Evolutionary conservation across 2,888 invertebrate genomes (phyloP).

Genomic region (Conus canariensis): DNA sequence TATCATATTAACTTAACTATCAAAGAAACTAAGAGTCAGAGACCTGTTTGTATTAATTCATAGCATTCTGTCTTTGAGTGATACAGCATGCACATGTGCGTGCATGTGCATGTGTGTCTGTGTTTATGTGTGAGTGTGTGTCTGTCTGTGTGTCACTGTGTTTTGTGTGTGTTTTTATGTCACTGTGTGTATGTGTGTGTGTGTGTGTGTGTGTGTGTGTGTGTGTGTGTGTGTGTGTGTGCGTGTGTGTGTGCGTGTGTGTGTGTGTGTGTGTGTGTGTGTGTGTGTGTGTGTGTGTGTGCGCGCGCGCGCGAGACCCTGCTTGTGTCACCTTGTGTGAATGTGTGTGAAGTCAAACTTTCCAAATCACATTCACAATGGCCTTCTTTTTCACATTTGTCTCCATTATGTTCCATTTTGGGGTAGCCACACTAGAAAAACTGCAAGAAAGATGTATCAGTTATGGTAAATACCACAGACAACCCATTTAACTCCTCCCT

Average conservation of each 20-base stretch:
- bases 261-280: neutral
- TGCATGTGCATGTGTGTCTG: neutral
- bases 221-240: neutral
- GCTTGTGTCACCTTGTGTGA: neutral
- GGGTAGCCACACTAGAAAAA: too few relatives aligned
- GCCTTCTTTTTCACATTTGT: too few relatives aligned
- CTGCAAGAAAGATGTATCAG: too few relatives aligned
- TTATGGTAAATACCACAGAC: too few relatives aligned
- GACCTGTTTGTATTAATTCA: too few relatives aligned
- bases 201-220: neutral
- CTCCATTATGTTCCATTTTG: too few relatives aligned
- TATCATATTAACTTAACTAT: too few relatives aligned
- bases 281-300: neutral
- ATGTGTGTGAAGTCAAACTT: neutral
- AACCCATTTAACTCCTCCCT: too few relatives aligned
- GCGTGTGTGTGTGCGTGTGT: neutral
- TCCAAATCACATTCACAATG: too few relatives aligned
- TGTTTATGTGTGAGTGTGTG: conserved; percentile 1
- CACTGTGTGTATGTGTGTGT: neutral
- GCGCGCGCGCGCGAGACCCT: neutral
- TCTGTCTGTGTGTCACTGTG: neutral
- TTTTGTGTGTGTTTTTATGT: neutral
- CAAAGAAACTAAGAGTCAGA: too few relatives aligned
- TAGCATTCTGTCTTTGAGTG: too few relatives aligned
- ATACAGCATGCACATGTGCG: neutral